These are phyloP conservation scores for Erannis defoliaria DNA, from an alignment of 2,888 invertebrate genomes.

Conservation along the genomic window DNA sequence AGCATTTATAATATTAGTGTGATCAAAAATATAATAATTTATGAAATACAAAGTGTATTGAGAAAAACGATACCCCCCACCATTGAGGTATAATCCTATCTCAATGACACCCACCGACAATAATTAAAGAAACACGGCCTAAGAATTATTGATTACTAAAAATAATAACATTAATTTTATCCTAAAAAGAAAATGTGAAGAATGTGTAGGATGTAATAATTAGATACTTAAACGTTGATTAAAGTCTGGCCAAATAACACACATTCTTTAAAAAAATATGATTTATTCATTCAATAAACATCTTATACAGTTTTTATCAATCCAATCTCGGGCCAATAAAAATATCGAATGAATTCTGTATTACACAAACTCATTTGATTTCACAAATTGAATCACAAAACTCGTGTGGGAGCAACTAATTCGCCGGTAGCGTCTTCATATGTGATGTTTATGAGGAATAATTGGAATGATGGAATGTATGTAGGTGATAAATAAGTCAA, in stretches of 20 bases:
- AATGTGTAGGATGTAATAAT: constrained; percentile 13
- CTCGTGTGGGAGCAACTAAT: constrained; percentile 34
- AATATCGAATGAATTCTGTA: constrained; percentile 26
- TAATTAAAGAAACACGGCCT: too few relatives aligned
- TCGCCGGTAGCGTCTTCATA: constrained; percentile 32
- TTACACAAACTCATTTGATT: constrained; percentile 29
- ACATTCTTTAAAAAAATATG: not conserved
- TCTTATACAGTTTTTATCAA: constrained; percentile 18
- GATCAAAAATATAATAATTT: too few relatives aligned
- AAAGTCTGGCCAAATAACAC: constrained; percentile 3
- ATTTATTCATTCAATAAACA: constrained; percentile 22
- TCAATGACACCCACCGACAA: too few relatives aligned
- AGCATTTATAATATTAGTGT: too few relatives aligned
- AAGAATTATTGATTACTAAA: not conserved
- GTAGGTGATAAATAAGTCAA: constrained; percentile 49
- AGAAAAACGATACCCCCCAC: too few relatives aligned
- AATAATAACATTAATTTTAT: not conserved
- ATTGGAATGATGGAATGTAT: constrained; percentile 43
- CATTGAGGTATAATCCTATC: too few relatives aligned
- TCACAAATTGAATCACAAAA: constrained; percentile 33
- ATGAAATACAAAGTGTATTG: too few relatives aligned
- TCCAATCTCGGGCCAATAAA: constrained; percentile 26
- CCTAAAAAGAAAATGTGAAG: not conserved
- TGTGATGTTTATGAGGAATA: constrained; percentile 42
- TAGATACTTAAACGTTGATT: constrained; percentile 6